Base-by-base conservation (phyloP, 2,113 vertebrate genomes). In the Cyprinodon tularosa region DNA sequence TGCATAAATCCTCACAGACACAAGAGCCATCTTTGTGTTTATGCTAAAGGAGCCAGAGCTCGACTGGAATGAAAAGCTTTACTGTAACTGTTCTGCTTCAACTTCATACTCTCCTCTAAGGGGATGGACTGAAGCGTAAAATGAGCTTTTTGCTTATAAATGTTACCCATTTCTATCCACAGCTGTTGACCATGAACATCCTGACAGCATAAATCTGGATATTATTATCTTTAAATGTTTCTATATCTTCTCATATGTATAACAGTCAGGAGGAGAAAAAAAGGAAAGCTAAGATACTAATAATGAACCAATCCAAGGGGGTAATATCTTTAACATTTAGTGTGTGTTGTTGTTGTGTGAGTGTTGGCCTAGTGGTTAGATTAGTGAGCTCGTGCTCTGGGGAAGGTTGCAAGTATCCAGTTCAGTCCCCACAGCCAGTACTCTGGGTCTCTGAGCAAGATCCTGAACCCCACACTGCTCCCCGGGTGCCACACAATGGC, bases 1-100 rank as follows among this genome's bases (percentile, higher is more conserved):
- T 50, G 59, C 42, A 47, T 63, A 42, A 77, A 40, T 72, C 13
- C 11, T 36, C 20, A 22, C 45, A 62, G 53, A 72, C 78, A 74
- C 36, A 37, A 1, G 29, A n/a, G 29, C 8, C 45, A 15, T 53
- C 47, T 38, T 36, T 62, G 62, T 66, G 68, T 66, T 64, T 64
- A 57, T 20, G 20, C 20, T 57, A n/a, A 57, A 61, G 50, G 14
- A 66, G 11, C 42, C 3, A 6, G 57, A 0, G 39, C 67, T 71
- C 2, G 0, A 47, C 17, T 45, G 10, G 20, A 38, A 37, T 60
- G 37, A 65, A 29, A 29, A n/a, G 22, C 39, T n/a, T 3, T 20
- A n/a, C 5, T 53, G 48, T 6, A 57, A 42, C 7, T n/a, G 39
- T 11, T n/a, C 14, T 65, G 17, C 17, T 11, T 20, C 12, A 42